These are phyloP conservation scores for Drosophila kokeensis DNA, from an alignment of 2,888 invertebrate species.

Conservation along the genomic window DNA sequence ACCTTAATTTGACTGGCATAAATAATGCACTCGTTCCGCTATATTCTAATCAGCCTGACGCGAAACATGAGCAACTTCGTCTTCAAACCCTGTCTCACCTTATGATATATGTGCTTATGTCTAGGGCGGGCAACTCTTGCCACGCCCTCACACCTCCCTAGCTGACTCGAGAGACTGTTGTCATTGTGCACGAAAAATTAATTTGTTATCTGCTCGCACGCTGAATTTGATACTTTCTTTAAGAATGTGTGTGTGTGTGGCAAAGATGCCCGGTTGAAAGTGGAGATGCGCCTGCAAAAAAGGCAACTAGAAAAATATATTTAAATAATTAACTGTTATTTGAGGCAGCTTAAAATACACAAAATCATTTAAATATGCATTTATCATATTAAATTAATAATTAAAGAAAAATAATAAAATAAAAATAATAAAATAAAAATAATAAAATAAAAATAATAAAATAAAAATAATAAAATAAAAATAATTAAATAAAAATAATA, in stretches of 20 bases:
- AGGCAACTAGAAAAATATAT: neutral
- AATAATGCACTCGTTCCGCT: constrained; percentile 67
- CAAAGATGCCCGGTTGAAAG: neutral
- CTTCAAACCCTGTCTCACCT: neutral
- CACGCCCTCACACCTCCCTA: constrained; percentile 12
- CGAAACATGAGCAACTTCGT: constrained; percentile 60
- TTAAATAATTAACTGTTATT: neutral
- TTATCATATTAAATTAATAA: neutral
- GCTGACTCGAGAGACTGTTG: constrained; percentile 48
- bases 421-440: too few relatives aligned
- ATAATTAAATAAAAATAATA: too few relatives aligned
- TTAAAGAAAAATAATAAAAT: neutral
- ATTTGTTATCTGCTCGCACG: constrained; percentile 71
- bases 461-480: neutral
- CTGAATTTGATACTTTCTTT: constrained; percentile 52
- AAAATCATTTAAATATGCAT: neutral
- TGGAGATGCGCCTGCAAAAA: neutral
- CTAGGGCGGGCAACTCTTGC: constrained; percentile 7
- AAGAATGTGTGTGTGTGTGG: constrained; percentile 26
- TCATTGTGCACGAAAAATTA: constrained; percentile 75
- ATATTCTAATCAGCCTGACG: constrained; percentile 81
- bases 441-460: neutral
- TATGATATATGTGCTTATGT: constrained; percentile 57
- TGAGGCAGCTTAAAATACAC: neutral
- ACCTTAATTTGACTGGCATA: constrained; percentile 72